Evolutionary conservation across 2,113 vertebrate species (phyloP).

Genomic region (Cnemophilus loriae): DNA sequence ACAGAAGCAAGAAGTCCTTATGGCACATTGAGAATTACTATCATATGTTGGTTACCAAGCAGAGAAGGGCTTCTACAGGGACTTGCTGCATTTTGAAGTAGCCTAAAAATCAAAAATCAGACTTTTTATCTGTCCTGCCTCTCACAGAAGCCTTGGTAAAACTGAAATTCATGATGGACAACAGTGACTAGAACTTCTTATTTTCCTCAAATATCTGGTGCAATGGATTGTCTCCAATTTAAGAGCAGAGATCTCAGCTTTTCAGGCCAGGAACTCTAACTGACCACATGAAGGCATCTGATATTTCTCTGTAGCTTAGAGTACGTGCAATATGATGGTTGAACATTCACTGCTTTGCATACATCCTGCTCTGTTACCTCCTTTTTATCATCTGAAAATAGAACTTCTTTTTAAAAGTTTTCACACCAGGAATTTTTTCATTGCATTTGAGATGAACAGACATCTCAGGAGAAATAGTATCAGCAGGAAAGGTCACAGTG

Average conservation of each 20-base stretch:
- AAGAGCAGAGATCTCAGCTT: background rate
- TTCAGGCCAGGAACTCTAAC: background rate
- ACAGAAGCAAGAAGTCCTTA: background rate
- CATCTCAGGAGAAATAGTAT: background rate
- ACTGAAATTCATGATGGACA: background rate
- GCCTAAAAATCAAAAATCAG: background rate
- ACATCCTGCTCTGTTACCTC: background rate
- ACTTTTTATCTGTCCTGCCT: background rate
- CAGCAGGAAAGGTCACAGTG: background rate
- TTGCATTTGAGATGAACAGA: conserved; percentile 14
- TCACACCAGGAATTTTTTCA: conserved; percentile 1
- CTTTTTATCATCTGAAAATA: background rate
- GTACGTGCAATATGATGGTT: background rate
- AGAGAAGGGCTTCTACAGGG: background rate
- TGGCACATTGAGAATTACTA: background rate
- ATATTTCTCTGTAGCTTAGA: background rate
- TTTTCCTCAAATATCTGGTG: background rate
- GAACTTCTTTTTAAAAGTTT: conserved; percentile 1
- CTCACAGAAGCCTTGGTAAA: background rate
- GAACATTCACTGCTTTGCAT: background rate
- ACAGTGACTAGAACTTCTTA: background rate
- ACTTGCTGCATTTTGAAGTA: background rate
- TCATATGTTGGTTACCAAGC: background rate
- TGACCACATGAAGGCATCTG: background rate
- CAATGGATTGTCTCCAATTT: background rate